Conservation (phyloP, 1,140 invertebrate genomes). For the Pseudomyrmex gracilis region DNA sequence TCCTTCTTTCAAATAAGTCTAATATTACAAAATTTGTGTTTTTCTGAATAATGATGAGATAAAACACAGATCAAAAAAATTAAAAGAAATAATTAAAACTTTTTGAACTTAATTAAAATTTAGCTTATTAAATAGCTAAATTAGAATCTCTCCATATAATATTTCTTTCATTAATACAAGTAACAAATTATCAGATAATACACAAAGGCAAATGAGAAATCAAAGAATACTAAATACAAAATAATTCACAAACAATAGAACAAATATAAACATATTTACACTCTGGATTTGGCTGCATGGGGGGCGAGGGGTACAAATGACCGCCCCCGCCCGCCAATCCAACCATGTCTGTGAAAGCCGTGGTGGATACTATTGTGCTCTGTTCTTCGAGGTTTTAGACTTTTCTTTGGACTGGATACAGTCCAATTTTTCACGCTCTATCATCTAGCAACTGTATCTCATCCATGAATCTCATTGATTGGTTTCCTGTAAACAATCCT, state of each 20-base stretch:
- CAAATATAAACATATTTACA: constrained; percentile 73
- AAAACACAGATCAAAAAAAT: too few relatives aligned
- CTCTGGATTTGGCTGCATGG: constrained; percentile 84
- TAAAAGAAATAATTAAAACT: too few relatives aligned
- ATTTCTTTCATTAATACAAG: background rate
- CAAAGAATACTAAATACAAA: background rate
- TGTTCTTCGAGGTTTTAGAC: constrained; percentile 64
- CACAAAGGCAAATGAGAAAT: background rate
- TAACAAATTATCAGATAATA: background rate
- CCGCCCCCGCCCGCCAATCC: constrained; percentile 85
- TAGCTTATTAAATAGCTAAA: too few relatives aligned
- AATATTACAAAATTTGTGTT: too few relatives aligned
- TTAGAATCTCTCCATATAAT: too few relatives aligned
- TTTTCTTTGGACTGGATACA: constrained; percentile 72
- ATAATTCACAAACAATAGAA: background rate
- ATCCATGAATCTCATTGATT: constrained; percentile 70
- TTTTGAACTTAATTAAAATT: too few relatives aligned
- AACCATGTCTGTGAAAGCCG: constrained; percentile 86
- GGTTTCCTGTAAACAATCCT: constrained; percentile 54
- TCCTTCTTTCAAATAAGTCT: background rate
- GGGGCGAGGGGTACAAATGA: constrained; percentile 85
- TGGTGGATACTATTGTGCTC: constrained; percentile 79
- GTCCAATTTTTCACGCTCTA: constrained; percentile 75
- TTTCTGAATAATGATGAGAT: too few relatives aligned
- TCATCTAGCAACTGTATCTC: constrained; percentile 78